Conservation (phyloP, 2,797 vertebrate species). For the Protonibea diacanthus region DNA sequence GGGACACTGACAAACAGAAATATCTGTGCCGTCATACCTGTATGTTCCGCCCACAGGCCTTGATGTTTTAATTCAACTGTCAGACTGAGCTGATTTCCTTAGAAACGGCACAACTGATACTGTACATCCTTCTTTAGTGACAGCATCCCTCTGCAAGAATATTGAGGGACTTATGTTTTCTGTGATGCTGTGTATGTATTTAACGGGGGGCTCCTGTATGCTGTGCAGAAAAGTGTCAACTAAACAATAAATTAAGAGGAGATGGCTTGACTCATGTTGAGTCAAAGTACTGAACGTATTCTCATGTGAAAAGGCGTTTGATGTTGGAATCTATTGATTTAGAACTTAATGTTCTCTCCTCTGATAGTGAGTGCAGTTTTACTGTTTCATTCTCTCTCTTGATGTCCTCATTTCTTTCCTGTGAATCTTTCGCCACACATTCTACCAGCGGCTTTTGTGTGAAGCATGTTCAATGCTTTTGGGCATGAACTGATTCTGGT, state of each 20-base stretch:
- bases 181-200: not conserved
- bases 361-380: not conserved
- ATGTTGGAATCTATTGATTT: not conserved
- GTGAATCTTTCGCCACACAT: not conserved
- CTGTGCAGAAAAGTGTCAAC: not conserved
- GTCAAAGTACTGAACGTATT: not conserved
- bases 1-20: not conserved
- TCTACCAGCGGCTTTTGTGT: not conserved
- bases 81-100: not conserved
- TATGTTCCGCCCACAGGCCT: not conserved
- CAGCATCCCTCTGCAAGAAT: not conserved
- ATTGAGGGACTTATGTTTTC: not conserved
- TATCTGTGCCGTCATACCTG: not conserved
- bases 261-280: not conserved
- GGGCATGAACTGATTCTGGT: conserved; percentile 44
- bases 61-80: not conserved
- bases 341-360: not conserved
- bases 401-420: not conserved
- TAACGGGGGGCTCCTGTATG: not conserved
- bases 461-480: conserved; percentile 2
- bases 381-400: not conserved
- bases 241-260: not conserved
- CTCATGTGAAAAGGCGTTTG: not conserved
- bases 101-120: not conserved
- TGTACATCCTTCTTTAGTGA: not conserved